Evolutionary conservation across 2,888 invertebrate genomes (phyloP), one percentile per base, ranked within the genome.

Genomic region (Willowsia nigromaculata): DNA sequence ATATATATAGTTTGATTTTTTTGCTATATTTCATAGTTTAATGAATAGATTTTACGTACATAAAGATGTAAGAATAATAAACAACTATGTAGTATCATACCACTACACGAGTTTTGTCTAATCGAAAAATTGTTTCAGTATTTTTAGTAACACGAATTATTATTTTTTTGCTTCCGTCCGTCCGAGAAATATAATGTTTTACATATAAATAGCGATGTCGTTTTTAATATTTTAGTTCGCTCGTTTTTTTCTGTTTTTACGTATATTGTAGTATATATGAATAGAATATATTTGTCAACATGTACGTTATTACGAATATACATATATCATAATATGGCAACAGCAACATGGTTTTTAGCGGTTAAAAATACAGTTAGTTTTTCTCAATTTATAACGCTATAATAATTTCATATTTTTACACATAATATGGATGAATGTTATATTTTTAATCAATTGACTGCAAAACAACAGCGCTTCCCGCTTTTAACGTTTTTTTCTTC

Each of bases 1-100:
- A 65, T 88, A 80, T 84, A 85, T 89, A 85, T 88, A 83, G 83
- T 68, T 88, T 88, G 82, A 47, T 30, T 82, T 80, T 76, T 71
- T 84, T 81, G 53, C 89, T 89, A 71, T 85, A 74, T 68, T 83
- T 81, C 43, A 50, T 59, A 71, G 18, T 81, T 74, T 53, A 78
- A 76, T 78, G 59, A 83, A 78, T 78, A 78, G 56, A 83, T 83
- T 53, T 62, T 88, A 88, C 84, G 50, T 68, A 56, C 56, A 84
- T 53, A 81, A 59, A 43, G 40, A 37, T 85, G 65, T 84, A 85
- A 89, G 71, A 81, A 85, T 84, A 89, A 89, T 83, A 59, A 85
- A 78, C 84, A 76, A 56, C 74, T 78, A 88, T 83, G 33, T 86
- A 86, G 65, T 65, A 76, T 37, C 37, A 33, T 43, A 56, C 78